These are phyloP conservation scores for Callosobruchus maculatus DNA, from an alignment of 2,888 invertebrate species.

Conservation along the genomic window DNA sequence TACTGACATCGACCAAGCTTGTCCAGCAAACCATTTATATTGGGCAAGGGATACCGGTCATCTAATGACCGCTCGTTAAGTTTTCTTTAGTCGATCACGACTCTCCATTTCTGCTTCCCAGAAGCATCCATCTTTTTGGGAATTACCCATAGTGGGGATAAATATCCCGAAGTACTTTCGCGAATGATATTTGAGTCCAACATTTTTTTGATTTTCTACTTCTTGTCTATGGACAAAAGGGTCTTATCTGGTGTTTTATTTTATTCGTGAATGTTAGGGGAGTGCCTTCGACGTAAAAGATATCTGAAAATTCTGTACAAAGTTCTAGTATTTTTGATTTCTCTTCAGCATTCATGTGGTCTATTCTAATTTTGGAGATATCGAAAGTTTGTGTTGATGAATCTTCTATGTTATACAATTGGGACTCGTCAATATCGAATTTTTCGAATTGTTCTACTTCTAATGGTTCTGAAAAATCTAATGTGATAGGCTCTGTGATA, in stretches of 20 bases:
- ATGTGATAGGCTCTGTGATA: neutral
- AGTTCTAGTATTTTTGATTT: neutral
- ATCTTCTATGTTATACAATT: neutral
- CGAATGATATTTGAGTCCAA: conserved; percentile 18
- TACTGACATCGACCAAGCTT: conserved; percentile 17
- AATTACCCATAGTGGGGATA: conserved; percentile 29
- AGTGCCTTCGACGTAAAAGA: neutral
- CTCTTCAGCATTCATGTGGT: conserved; percentile 6
- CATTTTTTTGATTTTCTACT: conserved; percentile 19
- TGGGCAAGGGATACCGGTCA: conserved; percentile 21
- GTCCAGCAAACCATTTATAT: conserved; percentile 20
- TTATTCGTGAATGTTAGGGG: conserved; percentile 5
- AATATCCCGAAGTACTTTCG: conserved; percentile 22
- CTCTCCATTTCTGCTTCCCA: conserved; percentile 23
- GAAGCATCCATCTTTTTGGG: conserved; percentile 20
- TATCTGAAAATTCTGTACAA: neutral
- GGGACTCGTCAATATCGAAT: neutral
- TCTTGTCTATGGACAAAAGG: conserved; percentile 29
- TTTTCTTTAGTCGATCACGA: conserved; percentile 21
- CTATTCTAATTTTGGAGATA: conserved; percentile 1
- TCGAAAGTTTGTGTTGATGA: neutral
- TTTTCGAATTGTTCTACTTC: neutral
- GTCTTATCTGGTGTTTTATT: conserved; percentile 15
- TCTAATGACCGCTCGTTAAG: conserved; percentile 19
- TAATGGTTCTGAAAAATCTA: neutral